Percentiles rank a stretch among this genome's conserved stretches.
Conservation (phyloP, 2,113 vertebrate genomes). For the Notiomystis cincta region DNA sequence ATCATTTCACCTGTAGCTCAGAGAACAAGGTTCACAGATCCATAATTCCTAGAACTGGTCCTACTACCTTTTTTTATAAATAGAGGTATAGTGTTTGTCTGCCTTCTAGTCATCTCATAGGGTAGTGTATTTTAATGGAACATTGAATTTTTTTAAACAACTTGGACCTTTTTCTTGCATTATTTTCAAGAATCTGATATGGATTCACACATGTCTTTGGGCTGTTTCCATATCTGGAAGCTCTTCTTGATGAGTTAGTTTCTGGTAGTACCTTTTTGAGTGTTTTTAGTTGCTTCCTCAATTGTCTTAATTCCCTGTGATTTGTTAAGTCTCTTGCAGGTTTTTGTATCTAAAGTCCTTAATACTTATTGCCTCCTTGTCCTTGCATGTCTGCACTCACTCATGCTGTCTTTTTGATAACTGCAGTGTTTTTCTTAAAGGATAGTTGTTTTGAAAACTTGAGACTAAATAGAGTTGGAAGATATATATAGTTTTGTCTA, state of each 20-base stretch:
- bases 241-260: background rate
- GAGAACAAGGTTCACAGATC: background rate
- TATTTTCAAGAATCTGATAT: background rate
- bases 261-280: background rate
- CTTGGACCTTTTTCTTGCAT: background rate
- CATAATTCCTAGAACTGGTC: background rate
- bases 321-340: background rate
- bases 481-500: background rate
- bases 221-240: background rate
- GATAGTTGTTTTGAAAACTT: background rate
- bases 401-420: background rate
- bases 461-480: background rate
- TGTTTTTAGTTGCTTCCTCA: background rate
- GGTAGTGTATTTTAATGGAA: background rate
- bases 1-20: background rate
- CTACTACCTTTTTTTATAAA: background rate
- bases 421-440: background rate
- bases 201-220: background rate
- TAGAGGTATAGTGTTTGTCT: background rate
- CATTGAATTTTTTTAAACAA: background rate
- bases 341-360: background rate
- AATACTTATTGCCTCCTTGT: background rate
- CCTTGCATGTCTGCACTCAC: background rate
- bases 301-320: background rate
- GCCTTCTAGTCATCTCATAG: background rate